These are phyloP conservation scores for Seriola dumerili DNA, from an alignment of 2,113 vertebrate species.

Conservation along the genomic window DNA sequence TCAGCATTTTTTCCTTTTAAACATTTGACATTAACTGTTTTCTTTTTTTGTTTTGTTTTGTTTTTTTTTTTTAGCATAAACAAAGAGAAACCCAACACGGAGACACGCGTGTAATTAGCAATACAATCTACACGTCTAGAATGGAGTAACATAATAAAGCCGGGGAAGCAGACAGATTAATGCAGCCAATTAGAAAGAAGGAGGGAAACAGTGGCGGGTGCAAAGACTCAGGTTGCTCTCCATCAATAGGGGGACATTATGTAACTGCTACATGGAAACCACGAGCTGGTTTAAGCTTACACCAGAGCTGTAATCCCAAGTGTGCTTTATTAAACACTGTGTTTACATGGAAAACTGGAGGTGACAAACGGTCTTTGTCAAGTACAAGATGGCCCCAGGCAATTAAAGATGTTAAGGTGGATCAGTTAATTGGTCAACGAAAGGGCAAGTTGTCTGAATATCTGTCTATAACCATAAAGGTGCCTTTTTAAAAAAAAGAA, in stretches of 20 bases:
- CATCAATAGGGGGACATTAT: slow-evolving; percentile 62
- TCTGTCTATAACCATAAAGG: not conserved
- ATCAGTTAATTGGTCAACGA: not conserved
- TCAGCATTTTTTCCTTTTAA: slow-evolving; percentile 18
- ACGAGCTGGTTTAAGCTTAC: slow-evolving; percentile 72
- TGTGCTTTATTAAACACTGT: slow-evolving; percentile 48
- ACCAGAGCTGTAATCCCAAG: slow-evolving; percentile 57
- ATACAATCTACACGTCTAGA: slow-evolving; percentile 62
- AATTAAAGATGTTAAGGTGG: slow-evolving; percentile 1
- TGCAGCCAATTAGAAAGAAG: slow-evolving; percentile 57
- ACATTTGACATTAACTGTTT: not conserved
- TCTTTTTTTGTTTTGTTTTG: not conserved
- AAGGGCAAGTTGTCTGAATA: slow-evolving; percentile 15
- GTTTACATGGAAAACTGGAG: slow-evolving; percentile 48
- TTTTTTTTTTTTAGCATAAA: not conserved
- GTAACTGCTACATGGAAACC: slow-evolving; percentile 65
- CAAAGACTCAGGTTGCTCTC: slow-evolving; percentile 70
- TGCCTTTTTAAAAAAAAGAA: too few species aligned
- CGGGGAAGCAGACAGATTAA: slow-evolving; percentile 52
- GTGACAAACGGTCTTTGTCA: slow-evolving; percentile 36
- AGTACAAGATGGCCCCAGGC: not conserved
- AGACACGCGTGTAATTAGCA: slow-evolving; percentile 66
- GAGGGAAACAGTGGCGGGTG: slow-evolving; percentile 40
- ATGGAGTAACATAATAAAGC: slow-evolving; percentile 65
- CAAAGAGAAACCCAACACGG: slow-evolving; percentile 51